phyloP scores from a whole-genome alignment of 2,888 invertebrate genomes.

The Melieria crassipennis region DNA sequence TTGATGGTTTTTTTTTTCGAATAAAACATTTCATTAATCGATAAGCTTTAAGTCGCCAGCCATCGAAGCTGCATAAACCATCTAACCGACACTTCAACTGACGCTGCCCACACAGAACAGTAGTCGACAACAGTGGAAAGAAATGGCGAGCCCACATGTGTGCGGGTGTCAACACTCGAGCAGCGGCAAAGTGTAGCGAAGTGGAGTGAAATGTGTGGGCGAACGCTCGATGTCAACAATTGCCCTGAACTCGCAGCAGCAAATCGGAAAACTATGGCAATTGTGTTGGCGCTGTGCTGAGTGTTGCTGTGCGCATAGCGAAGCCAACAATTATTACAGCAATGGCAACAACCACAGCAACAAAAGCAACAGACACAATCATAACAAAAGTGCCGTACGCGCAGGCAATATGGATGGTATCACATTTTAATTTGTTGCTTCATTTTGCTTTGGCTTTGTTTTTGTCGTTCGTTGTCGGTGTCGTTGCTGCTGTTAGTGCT shows the following conservation, averaged over 20 bases:
- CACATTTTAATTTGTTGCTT: constrained; percentile 5
- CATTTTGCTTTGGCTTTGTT: background rate
- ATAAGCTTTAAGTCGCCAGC: no score
- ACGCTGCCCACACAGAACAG: no score
- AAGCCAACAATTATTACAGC: background rate
- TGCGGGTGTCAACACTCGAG: no score
- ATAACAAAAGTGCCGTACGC: background rate
- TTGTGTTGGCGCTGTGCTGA: background rate
- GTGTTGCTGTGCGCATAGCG: background rate
- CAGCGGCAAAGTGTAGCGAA: no score
- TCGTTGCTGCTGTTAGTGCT: background rate
- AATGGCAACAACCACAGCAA: background rate
- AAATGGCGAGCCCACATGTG: no score
- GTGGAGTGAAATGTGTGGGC: background rate
- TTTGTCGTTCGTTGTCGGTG: background rate
- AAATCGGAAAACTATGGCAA: constrained; percentile 1
- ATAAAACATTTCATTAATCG: no score
- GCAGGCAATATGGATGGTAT: constrained; percentile 1
- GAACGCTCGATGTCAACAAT: background rate
- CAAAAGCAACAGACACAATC: background rate
- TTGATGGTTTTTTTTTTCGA: no score
- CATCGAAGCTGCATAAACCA: no score
- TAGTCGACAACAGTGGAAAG: no score
- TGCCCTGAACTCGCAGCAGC: background rate
- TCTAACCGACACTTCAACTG: no score